A percentile compares a stretch with the other conserved stretches of the same genome.
phyloP scores from a whole-genome alignment of 2,797 vertebrate genomes.

The Natrix natrix region DNA sequence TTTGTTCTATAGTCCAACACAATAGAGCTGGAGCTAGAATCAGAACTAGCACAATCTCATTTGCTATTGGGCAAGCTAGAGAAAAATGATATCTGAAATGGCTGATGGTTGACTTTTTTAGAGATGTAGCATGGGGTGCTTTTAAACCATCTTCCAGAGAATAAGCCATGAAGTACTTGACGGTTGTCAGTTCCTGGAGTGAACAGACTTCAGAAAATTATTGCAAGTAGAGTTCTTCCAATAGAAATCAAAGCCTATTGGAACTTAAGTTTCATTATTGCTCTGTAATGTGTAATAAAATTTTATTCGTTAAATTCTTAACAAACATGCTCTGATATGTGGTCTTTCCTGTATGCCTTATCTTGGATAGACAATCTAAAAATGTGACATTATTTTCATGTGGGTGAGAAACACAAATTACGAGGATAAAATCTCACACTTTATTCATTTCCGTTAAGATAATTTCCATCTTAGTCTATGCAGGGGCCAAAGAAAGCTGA shows the following conservation, averaged over 20 bases:
- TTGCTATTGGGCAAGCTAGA: background rate
- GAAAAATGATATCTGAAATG: background rate
- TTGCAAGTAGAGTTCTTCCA: background rate
- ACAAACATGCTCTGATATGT: background rate
- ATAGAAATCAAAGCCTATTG: background rate
- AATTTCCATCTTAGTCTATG: constrained; percentile 14
- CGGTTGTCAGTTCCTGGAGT: background rate
- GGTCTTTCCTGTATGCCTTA: constrained; percentile 19
- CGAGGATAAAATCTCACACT: constrained; percentile 18
- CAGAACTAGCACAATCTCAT: background rate
- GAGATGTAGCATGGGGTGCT: background rate
- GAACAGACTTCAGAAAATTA: background rate
- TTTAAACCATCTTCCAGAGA: constrained; percentile 1
- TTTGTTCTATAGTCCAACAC: background rate
- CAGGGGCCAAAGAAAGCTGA: background rate
- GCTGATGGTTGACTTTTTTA: background rate
- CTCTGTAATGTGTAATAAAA: background rate
- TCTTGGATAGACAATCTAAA: constrained; percentile 19
- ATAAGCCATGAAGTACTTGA: background rate
- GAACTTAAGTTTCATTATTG: background rate
- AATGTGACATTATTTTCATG: background rate
- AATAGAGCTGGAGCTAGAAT: background rate
- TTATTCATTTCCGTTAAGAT: background rate
- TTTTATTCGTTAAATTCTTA: background rate
- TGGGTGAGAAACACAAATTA: background rate